Evolutionary conservation across 2,113 vertebrate genomes (phyloP).

Genomic region (Psammodynastes pulverulentus): DNA sequence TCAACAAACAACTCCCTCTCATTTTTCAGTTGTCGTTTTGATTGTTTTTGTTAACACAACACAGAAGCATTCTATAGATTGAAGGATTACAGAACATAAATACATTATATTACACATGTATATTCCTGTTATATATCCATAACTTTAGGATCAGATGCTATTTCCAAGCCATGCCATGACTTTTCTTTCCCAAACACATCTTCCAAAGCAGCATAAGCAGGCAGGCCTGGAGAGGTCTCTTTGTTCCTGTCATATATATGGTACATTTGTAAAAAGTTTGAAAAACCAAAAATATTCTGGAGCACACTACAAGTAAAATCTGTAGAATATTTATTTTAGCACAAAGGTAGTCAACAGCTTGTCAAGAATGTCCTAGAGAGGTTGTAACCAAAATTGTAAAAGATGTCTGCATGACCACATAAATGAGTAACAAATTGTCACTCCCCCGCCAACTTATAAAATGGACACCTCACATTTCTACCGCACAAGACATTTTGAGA

Average conservation of each 20-base stretch:
- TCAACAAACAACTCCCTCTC: background rate
- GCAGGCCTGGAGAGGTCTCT: background rate
- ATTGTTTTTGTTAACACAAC: background rate
- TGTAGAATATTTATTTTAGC: conserved; percentile 31
- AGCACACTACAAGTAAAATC: conserved; percentile 10
- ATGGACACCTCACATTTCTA: conserved; percentile 13
- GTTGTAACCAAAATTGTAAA: conserved; percentile 39
- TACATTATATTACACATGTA: background rate
- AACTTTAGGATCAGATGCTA: background rate
- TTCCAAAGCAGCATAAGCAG: background rate
- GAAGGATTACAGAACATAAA: background rate
- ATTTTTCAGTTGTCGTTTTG: background rate
- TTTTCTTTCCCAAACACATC: background rate
- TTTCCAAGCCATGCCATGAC: background rate
- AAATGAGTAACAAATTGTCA: conserved; percentile 13
- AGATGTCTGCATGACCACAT: conserved; percentile 14
- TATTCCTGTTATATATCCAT: background rate
- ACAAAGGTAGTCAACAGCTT: conserved; percentile 26
- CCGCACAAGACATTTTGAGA: conserved; percentile 25
- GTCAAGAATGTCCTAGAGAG: conserved; percentile 14
- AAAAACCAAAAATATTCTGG: conserved; percentile 28
- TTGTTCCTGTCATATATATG: background rate
- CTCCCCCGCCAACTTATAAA: conserved; percentile 20
- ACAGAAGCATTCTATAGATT: background rate
- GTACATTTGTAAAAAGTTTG: background rate